Conservation (phyloP, 2,888 invertebrate species). For the Arenicola marina region DNA sequence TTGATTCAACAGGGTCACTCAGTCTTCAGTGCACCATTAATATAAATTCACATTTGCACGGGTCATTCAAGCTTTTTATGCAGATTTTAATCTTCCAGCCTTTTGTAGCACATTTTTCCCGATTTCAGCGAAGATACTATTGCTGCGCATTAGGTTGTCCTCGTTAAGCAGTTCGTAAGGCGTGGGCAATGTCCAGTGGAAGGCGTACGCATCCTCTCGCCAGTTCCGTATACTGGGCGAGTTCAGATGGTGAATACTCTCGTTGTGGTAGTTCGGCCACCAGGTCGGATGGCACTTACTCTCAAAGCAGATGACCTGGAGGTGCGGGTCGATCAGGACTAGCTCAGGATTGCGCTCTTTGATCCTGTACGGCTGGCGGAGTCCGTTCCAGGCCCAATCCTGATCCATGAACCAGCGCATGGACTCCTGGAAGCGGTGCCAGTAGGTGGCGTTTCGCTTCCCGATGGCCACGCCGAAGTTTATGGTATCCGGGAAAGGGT, state of each 20-base stretch:
- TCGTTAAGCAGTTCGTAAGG: slow-evolving; percentile 45
- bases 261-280: slow-evolving; percentile 44
- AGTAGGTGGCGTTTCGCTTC: slow-evolving; percentile 38
- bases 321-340: slow-evolving; percentile 42
- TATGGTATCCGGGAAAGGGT: slow-evolving; percentile 42
- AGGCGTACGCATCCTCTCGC: slow-evolving; percentile 47
- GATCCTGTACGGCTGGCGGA: slow-evolving; percentile 38
- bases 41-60: too few relatives aligned
- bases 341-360: slow-evolving; percentile 50
- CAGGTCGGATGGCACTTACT: slow-evolving; percentile 53
- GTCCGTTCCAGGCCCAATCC: slow-evolving; percentile 40
- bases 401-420: slow-evolving; percentile 38
- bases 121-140: slow-evolving; percentile 50
- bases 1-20: too few relatives aligned
- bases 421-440: slow-evolving; percentile 38
- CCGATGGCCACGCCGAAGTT: slow-evolving; percentile 48
- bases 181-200: slow-evolving; percentile 55
- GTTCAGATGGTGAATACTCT: slow-evolving; percentile 37
- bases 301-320: slow-evolving; percentile 53
- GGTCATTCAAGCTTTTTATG: too few relatives aligned
- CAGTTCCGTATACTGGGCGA: slow-evolving; percentile 43
- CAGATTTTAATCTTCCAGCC: slow-evolving; percentile 22
- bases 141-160: slow-evolving; percentile 27
- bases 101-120: slow-evolving; percentile 43
- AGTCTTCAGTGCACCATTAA: too few relatives aligned